phyloP scores from a whole-genome alignment of 2,113 vertebrate species.

The Onychorhynchus coronatus region DNA sequence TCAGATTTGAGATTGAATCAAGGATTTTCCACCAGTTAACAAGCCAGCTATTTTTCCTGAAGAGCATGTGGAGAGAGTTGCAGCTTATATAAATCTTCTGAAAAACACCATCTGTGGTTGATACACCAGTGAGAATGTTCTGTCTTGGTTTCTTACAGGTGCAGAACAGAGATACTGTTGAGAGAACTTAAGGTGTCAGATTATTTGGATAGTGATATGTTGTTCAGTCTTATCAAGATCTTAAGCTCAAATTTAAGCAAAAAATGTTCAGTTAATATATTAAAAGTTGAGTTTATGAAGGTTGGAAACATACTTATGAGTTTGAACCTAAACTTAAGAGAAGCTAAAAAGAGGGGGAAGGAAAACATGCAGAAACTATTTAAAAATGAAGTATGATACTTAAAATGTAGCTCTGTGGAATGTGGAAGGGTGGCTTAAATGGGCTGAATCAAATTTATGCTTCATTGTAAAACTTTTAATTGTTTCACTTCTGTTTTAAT shows the following conservation, averaged over 20 bases:
- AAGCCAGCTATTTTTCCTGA: neutral
- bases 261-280: neutral
- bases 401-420: neutral
- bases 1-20: neutral
- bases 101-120: neutral
- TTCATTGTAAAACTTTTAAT: neutral
- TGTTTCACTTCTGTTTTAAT: neutral
- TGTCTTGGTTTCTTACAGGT: neutral
- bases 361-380: neutral
- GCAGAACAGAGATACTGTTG: neutral
- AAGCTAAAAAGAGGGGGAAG: neutral
- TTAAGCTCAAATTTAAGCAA: neutral
- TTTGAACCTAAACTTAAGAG: neutral
- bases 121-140: neutral
- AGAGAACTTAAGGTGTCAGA: neutral
- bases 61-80: neutral
- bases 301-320: neutral
- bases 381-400: neutral
- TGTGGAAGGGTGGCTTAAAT: neutral
- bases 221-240: neutral
- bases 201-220: neutral
- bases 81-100: neutral
- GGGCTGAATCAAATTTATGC: neutral
- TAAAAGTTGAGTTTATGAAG: neutral
- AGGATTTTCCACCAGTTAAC: neutral